Evolutionary conservation across 2,113 vertebrate species (phyloP), one percentile per base, ranked within the genome.

Genomic region (Rhynchomys soricoides): DNA sequence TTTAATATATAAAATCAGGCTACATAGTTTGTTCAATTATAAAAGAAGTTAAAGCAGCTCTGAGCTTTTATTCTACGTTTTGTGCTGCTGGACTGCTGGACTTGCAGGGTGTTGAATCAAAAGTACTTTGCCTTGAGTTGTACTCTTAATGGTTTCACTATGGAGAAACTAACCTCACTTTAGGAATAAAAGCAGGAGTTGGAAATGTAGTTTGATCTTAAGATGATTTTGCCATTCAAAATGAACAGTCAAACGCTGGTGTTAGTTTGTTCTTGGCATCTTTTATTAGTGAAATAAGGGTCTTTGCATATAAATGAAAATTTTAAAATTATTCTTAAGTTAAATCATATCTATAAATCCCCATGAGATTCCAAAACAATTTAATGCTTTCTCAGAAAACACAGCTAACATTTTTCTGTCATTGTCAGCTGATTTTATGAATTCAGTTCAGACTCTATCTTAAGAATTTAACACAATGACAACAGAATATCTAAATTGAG

Each of bases 61-160:
- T 78, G 12, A 70, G 40, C 9, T 87, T 94, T 95, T 94, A 89
- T 78, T 26, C 90, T 86, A 17, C 73, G 19, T 45, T 90, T 91
- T 26, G 22, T 86, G 92, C 86, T 94, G 15, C 34, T 52, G 91
- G 37, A 95, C 11, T 89, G 71, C 29, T 91, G 66, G 95, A 0
- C 43, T 90, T 95, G 17, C 7, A 86, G 40, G 8, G 74, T 94
- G 95, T 62, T 97, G 71, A 95, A 97, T 24, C 17, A 62, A 89
- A 95, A 78, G 74, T 93, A 48, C 83, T 95, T 92, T 87, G 29
- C 26, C 22, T 75, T 91, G 5, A 97, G 75, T 31, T 75, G 75
- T 15, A 93, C 40, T 78, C 21, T 90, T 81, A 82, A 4, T 70
- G 66, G 17, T 85, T 95, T 94, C 79, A 66, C 59, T 95, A 43